Evolutionary conservation across 2,888 invertebrate genomes (phyloP).

Genomic region (Acholoe squamosa): DNA sequence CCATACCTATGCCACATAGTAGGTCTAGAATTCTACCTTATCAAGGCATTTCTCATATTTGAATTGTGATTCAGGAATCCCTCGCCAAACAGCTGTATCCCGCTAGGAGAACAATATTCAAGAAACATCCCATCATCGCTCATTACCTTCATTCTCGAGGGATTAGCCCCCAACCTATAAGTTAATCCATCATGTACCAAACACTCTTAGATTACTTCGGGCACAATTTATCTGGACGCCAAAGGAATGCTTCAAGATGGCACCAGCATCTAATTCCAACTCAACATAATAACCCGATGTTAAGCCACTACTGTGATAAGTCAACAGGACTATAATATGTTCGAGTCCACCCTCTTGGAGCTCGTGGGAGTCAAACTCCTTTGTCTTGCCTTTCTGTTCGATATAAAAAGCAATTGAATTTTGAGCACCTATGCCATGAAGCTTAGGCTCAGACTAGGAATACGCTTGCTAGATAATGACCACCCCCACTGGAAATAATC

Average conservation of each 20-base stretch:
- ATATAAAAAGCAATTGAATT: no score
- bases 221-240: neutral
- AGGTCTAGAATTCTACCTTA: neutral
- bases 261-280: neutral
- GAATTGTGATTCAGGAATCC: neutral
- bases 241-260: neutral
- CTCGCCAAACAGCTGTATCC: neutral
- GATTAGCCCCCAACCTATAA: neutral
- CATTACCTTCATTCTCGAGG: neutral
- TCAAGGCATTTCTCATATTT: neutral
- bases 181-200: neutral
- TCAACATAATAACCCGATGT: neutral
- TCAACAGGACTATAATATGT: no score
- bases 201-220: neutral
- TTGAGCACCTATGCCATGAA: no score
- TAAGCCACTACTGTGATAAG: neutral
- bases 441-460: no score
- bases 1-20: neutral
- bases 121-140: neutral
- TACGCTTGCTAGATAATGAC: neutral
- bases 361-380: no score
- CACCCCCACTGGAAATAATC: slow-evolving; percentile 16
- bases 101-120: neutral
- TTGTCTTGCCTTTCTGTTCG: no score
- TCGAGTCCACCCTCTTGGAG: no score